Percentiles rank a stretch among this genome's conserved stretches.
These are phyloP conservation scores for Cryptoleucopteryx plumbea DNA, from an alignment of 2,113 vertebrate species.

Conservation along the genomic window DNA sequence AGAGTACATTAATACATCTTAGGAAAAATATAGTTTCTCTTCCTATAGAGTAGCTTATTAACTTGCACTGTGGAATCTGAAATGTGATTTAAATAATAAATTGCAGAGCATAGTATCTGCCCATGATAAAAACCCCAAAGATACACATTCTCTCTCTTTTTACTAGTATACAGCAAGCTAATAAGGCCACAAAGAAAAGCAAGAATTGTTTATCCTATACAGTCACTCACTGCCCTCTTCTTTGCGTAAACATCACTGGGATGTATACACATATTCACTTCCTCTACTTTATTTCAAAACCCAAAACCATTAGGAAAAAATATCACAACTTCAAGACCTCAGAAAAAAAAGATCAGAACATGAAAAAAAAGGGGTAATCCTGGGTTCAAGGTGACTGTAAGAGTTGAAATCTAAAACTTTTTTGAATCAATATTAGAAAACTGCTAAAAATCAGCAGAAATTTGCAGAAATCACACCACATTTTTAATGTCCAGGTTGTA, in stretches of 20 bases:
- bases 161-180: not conserved
- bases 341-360: not conserved
- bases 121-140: not conserved
- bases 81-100: slow-evolving; percentile 18
- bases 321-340: not conserved
- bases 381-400: not conserved
- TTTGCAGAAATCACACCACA: not conserved
- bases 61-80: not conserved
- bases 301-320: not conserved
- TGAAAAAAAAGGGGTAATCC: not conserved
- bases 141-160: not conserved
- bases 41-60: not conserved
- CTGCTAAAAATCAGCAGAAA: not conserved
- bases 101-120: not conserved
- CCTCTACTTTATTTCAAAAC: not conserved
- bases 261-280: fast-evolving
- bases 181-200: not conserved
- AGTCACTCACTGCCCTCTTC: not conserved
- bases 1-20: not conserved
- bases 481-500: not conserved
- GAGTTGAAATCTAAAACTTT: not conserved
- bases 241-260: not conserved
- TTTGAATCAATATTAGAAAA: not conserved
- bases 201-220: not conserved
- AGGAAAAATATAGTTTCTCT: not conserved